Evolutionary conservation across 2,113 vertebrate genomes (phyloP).

Genomic region (Triplophysa siluroides): DNA sequence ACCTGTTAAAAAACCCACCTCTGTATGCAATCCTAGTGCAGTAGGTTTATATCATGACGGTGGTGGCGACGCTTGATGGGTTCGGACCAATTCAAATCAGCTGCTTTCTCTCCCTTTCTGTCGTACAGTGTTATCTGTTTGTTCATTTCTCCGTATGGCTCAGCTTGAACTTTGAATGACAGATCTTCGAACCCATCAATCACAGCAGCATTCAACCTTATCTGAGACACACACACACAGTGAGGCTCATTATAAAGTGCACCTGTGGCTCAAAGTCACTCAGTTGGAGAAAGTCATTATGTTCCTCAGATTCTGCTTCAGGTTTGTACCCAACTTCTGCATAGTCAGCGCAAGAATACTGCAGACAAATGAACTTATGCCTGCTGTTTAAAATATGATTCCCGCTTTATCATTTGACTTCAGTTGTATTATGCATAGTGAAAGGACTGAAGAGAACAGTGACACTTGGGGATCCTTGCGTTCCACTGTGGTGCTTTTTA

Average conservation of each 20-base stretch:
- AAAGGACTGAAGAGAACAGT: slow-evolving; percentile 1
- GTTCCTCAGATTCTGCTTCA: slow-evolving; percentile 26
- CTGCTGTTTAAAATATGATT: slow-evolving; percentile 22
- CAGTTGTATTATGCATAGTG: neutral
- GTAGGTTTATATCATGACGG: neutral
- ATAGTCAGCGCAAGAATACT: slow-evolving; percentile 38
- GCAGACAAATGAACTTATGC: slow-evolving; percentile 27
- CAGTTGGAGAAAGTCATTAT: slow-evolving; percentile 37
- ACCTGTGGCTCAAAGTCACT: slow-evolving; percentile 33
- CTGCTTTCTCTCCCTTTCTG: neutral
- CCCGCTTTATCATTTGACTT: slow-evolving; percentile 15
- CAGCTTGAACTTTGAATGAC: slow-evolving; percentile 7
- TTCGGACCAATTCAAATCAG: neutral
- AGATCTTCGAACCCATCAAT: slow-evolving; percentile 21
- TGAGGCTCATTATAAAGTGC: neutral
- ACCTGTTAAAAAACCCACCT: neutral
- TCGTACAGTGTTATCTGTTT: neutral
- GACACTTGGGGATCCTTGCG: neutral
- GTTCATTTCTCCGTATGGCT: neutral
- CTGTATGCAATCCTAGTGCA: neutral
- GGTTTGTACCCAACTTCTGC: slow-evolving; percentile 22
- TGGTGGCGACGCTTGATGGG: neutral
- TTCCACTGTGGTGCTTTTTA: too few relatives aligned
- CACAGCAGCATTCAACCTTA: slow-evolving; percentile 9
- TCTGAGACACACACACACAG: slow-evolving; percentile 4